These are phyloP conservation scores for Microctenopoma steveboyesi DNA, from an alignment of 2,797 vertebrate species.

Conservation along the genomic window DNA sequence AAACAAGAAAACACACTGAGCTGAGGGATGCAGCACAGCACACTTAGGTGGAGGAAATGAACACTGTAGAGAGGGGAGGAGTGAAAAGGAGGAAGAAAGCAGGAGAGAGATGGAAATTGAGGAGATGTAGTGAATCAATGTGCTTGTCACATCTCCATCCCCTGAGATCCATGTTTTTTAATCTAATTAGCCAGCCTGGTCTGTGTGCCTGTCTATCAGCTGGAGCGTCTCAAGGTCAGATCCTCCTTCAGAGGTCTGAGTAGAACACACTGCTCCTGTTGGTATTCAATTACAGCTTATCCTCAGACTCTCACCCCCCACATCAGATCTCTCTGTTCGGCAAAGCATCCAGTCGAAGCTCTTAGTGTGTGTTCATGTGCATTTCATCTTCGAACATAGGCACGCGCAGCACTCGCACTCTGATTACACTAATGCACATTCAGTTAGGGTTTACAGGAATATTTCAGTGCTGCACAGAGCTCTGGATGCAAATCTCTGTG, in stretches of 20 bases:
- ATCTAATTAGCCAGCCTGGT: conserved; percentile 82
- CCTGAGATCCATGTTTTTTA: conserved; percentile 82
- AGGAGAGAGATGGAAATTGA: conserved; percentile 60
- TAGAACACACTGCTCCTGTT: conserved; percentile 67
- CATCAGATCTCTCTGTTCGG: conserved; percentile 51
- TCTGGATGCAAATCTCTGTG: conserved; percentile 45
- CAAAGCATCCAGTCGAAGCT: conserved; percentile 33
- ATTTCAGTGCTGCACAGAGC: conserved; percentile 39
- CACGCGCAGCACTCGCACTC: conserved; percentile 17
- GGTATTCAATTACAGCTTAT: conserved; percentile 77
- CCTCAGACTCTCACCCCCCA: conserved; percentile 58
- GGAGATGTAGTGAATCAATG: conserved; percentile 80
- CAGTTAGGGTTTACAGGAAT: conserved; percentile 37
- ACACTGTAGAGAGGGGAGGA: conserved; percentile 40
- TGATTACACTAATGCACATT: conserved; percentile 49
- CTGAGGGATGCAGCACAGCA: conserved; percentile 15
- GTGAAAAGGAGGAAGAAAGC: conserved; percentile 47
- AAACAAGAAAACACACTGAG: neutral
- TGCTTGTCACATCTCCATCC: conserved; percentile 83
- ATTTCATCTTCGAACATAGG: conserved; percentile 27
- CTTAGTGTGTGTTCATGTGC: conserved; percentile 23
- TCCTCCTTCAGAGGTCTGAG: conserved; percentile 77
- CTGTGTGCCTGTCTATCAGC: conserved; percentile 83
- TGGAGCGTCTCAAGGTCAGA: conserved; percentile 78
- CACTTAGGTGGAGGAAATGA: conserved; percentile 43